Evolutionary conservation across 2,113 vertebrate genomes (phyloP).

Genomic region (Engraulis encrasicolus): DNA sequence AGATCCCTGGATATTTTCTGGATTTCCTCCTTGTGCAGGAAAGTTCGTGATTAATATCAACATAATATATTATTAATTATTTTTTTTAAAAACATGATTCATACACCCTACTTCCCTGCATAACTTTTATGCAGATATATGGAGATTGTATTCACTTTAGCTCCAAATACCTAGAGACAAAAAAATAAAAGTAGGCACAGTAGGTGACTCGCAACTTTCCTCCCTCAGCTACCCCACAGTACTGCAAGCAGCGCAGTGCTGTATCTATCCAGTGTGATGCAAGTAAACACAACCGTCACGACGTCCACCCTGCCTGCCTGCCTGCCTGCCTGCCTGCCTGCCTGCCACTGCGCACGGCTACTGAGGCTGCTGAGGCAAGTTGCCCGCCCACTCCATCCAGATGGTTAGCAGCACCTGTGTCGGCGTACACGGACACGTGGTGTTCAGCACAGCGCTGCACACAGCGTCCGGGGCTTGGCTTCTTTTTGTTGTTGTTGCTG

Average conservation of each 20-base stretch:
- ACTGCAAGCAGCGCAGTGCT: neutral
- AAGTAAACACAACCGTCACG: constrained; percentile 6
- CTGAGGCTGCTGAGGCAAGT: neutral
- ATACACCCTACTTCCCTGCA: no score
- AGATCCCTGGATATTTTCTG: neutral
- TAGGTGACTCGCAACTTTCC: neutral
- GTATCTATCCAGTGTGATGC: neutral
- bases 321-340: no score
- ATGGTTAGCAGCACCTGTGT: constrained; percentile 8
- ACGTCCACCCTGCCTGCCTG: no score
- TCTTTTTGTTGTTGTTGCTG: neutral
- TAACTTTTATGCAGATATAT: neutral
- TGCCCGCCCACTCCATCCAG: constrained; percentile 6
- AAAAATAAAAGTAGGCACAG: neutral
- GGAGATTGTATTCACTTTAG: neutral
- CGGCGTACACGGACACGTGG: neutral
- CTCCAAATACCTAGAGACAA: neutral
- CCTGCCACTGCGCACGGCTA: neutral
- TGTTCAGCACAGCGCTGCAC: neutral
- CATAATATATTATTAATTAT: neutral
- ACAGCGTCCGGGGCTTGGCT: neutral
- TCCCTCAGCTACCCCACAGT: neutral
- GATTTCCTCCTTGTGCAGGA: no score
- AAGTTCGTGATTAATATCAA: no score
- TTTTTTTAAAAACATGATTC: no score